These are phyloP conservation scores for Pteronura brasiliensis DNA, from an alignment of 2,113 vertebrate species.

Conservation along the genomic window DNA sequence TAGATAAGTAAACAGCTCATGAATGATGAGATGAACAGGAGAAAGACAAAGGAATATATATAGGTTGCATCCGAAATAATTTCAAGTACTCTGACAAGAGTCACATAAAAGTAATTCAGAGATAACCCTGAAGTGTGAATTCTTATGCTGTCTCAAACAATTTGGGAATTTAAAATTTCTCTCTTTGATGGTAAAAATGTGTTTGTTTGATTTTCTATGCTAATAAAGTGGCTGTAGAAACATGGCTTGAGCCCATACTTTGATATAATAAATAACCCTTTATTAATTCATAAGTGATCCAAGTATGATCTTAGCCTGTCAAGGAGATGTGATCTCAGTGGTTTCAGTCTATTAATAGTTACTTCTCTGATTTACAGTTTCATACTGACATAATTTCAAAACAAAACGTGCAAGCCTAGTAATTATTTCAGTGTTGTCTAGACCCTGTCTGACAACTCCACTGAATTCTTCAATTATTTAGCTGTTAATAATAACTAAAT, in stretches of 20 bases:
- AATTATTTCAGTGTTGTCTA: slow-evolving; percentile 19
- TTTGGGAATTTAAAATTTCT: neutral
- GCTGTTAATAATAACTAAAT: neutral
- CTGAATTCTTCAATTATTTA: slow-evolving; percentile 18
- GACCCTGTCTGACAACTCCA: slow-evolving; percentile 10
- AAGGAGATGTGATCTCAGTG: neutral
- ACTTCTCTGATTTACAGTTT: neutral
- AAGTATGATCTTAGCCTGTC: neutral
- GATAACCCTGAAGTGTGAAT: neutral
- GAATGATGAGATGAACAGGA: neutral
- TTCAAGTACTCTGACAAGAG: neutral
- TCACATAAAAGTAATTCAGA: neutral
- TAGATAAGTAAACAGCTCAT: neutral
- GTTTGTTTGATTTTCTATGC: neutral
- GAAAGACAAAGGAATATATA: neutral
- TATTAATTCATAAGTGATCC: neutral
- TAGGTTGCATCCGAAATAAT: neutral
- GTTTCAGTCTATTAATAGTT: neutral
- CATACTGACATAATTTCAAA: neutral
- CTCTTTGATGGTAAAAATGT: neutral
- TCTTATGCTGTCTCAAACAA: neutral
- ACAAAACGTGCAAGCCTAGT: neutral
- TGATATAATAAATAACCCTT: neutral
- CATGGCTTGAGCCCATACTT: neutral
- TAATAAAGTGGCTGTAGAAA: neutral